Evolutionary conservation across 2,888 invertebrate species (phyloP), one percentile per base, ranked within the genome.

Genomic region (Sialis fuliginosa): DNA sequence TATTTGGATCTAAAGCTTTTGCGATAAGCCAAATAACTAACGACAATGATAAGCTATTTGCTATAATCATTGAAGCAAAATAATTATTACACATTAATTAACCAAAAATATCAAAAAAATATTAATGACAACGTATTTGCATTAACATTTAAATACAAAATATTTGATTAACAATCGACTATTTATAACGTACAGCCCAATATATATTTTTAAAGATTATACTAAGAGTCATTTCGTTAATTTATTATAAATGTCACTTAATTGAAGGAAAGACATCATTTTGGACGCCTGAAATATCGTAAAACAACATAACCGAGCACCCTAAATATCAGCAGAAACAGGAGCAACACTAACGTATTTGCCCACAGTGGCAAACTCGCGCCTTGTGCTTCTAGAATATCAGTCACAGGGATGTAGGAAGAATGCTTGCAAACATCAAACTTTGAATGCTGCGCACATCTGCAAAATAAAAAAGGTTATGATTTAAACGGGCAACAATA

Each of bases 301-400:
- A 84, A 66, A 52, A 82, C 81, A 53, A 80, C 65, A 62, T 84
- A 84, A 52, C 83, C 82, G 52, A 82, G 67, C 47, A 76, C 67
- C 53, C 83, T 72, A 65, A 83, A 83, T 54, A 79, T 72, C 54
- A 81, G 60, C 52, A 84, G 71, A 67, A 82, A 83, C 55, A 75
- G 72, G 55, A 82, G 58, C 49, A 84, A 68, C 44, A 82, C 77
- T 48, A 79, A 62, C 9, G 81, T 81, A 63, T 83, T 83, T 49
- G 79, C 74, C 83, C 83, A 83, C 13, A 83, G 65, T 9, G 82
- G 79, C 50, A 71, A 66, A 52, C 69, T 69, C 22, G 76, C 73
- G 47, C 78, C 78, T 57, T 79, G 77, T 49, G 73, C 73, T 56
- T 75, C 75, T 53, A 82, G 63, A 54, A 83, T 80, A 53, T 76